Base-by-base conservation (phyloP, 2,113 vertebrate genomes). In the Trematomus loennbergii region DNA sequence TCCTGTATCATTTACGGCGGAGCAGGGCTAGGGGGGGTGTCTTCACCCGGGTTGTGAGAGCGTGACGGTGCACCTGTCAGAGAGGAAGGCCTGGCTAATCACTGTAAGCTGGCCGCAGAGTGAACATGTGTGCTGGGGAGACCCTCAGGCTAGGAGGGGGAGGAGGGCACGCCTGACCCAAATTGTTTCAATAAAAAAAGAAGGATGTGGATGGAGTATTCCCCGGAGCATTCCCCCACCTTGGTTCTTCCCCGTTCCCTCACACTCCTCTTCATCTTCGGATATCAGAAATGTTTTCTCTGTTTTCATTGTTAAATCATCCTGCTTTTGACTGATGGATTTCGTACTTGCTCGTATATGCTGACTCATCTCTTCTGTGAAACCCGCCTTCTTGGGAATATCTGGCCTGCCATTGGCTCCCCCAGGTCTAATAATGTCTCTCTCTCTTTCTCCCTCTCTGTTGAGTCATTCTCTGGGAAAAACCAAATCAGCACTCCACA, bases 391-490 rank as follows among this genome's bases (percentile, higher is more conserved):
- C 68, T 43, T 70, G 86, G 78, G 82, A 89, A 75, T 81, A 80
- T 74, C 76, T 67, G 18, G 29, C 54, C 64, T 82, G 68, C 50
- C 64, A 81, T 90, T 92, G 86, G 83, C 75, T 87, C 85, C 82
- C 84, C 82, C 58, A 58, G 53, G 79, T 82, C 72, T 78, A 2
- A 72, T 66, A 78, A 63, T 54, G 74, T 43, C 57, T 71, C 67
- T 62, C 71, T 40, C 12, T 18, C 49, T 18, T 17, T 50, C 16
- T 55, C 68, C 79, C 33, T 40, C 64, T 63, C 36, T 25, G 46
- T 81, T 93, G 91, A 94, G 84, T 94, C 94, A 94, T 92, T 94
- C 75, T 72, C 88, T 92, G 90, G 88, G 89, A 94, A 92, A 92
- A 87, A 84, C 59, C 43, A 78, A 75, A 64, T 79, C 88, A 78